Percentiles rank a stretch among this genome's conserved stretches.
These are phyloP conservation scores for Hypomesus transpacificus DNA, from an alignment of 2,113 vertebrate species.

Conservation along the genomic window DNA sequence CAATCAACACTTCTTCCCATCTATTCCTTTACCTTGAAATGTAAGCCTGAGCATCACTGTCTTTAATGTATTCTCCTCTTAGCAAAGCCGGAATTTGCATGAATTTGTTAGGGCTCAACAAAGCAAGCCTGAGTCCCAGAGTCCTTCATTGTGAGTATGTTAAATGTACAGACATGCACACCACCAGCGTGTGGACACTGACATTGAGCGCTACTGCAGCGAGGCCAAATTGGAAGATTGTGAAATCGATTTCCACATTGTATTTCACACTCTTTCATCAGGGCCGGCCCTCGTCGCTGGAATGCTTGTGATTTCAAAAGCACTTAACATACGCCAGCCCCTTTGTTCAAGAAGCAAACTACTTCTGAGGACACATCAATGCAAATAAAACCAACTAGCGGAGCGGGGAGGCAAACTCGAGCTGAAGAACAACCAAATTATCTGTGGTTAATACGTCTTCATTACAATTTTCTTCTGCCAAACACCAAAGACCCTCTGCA, in stretches of 20 bases:
- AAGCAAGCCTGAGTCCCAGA: conserved; percentile 43
- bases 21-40: conserved; percentile 45
- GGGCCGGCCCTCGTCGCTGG: conserved; percentile 64
- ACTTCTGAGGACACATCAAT: conserved; percentile 77
- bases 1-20: conserved; percentile 4
- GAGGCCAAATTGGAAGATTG: conserved; percentile 66
- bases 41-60: conserved; percentile 1
- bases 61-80: conserved; percentile 55
- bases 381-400: conserved; percentile 77
- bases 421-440: conserved; percentile 80
- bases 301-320: conserved; percentile 78
- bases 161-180: conserved; percentile 61
- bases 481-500: conserved; percentile 61
- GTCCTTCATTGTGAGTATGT: conserved; percentile 56
- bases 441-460: conserved; percentile 76
- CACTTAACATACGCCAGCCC: conserved; percentile 78
- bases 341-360: conserved; percentile 78
- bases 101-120: conserved; percentile 56
- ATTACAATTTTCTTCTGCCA: conserved; percentile 53
- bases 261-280: conserved; percentile 78
- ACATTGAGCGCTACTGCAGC: conserved; percentile 56
- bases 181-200: conserved; percentile 38
- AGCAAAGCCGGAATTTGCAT: conserved; percentile 58
- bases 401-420: conserved; percentile 69
- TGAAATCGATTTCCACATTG: conserved; percentile 79